Evolutionary conservation across 2,888 invertebrate species (phyloP).

Genomic region (Platerodrilus igneus): DNA sequence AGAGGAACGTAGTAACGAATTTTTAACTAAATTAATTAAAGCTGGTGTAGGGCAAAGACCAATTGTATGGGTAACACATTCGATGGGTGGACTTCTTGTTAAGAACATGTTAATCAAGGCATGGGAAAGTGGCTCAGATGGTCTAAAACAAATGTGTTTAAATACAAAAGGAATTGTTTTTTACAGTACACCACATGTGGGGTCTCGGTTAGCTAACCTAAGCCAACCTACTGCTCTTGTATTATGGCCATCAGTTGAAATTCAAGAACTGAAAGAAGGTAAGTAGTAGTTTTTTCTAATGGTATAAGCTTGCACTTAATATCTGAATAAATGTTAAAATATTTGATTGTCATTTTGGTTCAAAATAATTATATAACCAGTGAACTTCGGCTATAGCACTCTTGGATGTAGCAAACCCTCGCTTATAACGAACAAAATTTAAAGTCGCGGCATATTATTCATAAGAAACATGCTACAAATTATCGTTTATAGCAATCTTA

Average conservation of each 20-base stretch:
- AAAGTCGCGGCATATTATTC: too few species aligned
- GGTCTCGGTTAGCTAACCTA: slow-evolving; percentile 71
- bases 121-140: slow-evolving; percentile 46
- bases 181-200: slow-evolving; percentile 86
- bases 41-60: slow-evolving; percentile 80
- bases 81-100: slow-evolving; percentile 92
- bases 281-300: slow-evolving; percentile 24
- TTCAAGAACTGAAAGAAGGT: slow-evolving; percentile 72
- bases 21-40: slow-evolving; percentile 61
- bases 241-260: slow-evolving; percentile 83
- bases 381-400: neutral
- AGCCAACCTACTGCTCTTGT: slow-evolving; percentile 73
- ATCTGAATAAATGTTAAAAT: too few species aligned
- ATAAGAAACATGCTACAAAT: too few species aligned
- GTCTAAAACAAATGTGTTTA: slow-evolving; percentile 55
- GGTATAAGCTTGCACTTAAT: slow-evolving; percentile 4
- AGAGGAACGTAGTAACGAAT: slow-evolving; percentile 61
- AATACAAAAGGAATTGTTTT: slow-evolving; percentile 82
- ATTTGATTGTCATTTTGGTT: neutral
- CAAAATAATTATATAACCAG: neutral
- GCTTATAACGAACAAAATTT: too few species aligned
- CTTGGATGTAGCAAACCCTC: neutral
- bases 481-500: too few species aligned
- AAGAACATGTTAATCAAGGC: slow-evolving; percentile 74
- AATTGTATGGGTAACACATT: slow-evolving; percentile 89